Percentiles rank a stretch among this genome's conserved stretches.
phyloP scores from a whole-genome alignment of 1,140 invertebrate genomes.

The Stegodyphus mimosarum region DNA sequence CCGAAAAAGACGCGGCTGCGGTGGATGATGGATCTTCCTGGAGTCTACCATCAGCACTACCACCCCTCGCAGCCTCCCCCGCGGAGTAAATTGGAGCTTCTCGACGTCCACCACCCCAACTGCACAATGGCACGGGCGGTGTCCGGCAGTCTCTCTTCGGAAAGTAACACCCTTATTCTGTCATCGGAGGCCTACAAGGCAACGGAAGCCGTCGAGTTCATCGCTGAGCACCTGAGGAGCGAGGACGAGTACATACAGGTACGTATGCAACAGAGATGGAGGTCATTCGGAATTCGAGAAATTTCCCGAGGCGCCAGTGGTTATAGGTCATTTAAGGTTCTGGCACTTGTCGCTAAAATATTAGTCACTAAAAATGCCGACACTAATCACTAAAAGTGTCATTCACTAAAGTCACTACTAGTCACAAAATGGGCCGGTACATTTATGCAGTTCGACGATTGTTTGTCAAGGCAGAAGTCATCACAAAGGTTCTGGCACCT shows the following conservation, averaged over 20 bases:
- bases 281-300: too few species aligned
- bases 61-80: conserved; percentile 14
- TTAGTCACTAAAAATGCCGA: too few species aligned
- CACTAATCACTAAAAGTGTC: too few species aligned
- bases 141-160: conserved; percentile 14
- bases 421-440: too few species aligned
- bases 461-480: too few species aligned
- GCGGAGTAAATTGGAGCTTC: conserved; percentile 16
- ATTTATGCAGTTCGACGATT: too few species aligned
- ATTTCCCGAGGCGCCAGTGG: too few species aligned
- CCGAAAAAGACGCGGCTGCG: conserved; percentile 60
- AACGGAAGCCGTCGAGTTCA: conserved; percentile 92
- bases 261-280: background rate
- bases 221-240: conserved; percentile 96
- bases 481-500: too few species aligned
- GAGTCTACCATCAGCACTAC: conserved; percentile 61
- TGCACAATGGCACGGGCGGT: conserved; percentile 49
- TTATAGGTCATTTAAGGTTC: too few species aligned
- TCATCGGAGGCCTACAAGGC: conserved; percentile 84
- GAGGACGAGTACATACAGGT: conserved; percentile 88
- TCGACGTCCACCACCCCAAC: conserved; percentile 58
- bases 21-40: conserved; percentile 50
- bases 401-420: too few species aligned
- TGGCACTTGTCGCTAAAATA: too few species aligned
- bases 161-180: conserved; percentile 49